Percentiles rank a stretch among this genome's conserved stretches.
These are phyloP conservation scores for Coilia nasus DNA, from an alignment of 2,797 vertebrate genomes.

Conservation along the genomic window DNA sequence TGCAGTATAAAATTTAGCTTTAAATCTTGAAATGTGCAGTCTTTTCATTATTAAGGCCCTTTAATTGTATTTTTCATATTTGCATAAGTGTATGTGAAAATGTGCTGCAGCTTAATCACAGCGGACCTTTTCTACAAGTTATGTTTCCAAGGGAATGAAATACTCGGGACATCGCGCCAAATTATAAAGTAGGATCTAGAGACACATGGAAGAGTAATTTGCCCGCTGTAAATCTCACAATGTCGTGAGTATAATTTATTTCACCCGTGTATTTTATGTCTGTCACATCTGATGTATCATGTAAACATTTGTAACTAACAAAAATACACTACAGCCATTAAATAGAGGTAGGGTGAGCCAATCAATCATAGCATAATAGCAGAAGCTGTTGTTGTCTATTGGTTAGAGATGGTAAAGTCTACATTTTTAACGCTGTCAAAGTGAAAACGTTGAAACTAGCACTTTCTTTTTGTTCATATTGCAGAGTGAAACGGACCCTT, in stretches of 20 bases:
- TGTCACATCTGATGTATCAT: neutral
- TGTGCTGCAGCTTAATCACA: neutral
- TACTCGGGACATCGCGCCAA: conserved; percentile 51
- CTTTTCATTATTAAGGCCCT: neutral
- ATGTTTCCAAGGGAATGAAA: conserved; percentile 41
- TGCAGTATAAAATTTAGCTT: neutral
- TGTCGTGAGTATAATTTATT: conserved; percentile 3
- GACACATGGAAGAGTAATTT: too few relatives aligned
- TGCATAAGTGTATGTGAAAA: neutral
- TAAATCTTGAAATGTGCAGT: neutral
- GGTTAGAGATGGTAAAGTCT: too few relatives aligned
- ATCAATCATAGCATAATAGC: neutral
- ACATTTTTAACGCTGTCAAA: neutral
- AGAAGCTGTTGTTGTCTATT: too few relatives aligned
- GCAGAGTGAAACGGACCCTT: conserved; percentile 78
- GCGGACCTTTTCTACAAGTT: neutral
- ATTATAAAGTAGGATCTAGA: conserved; percentile 39
- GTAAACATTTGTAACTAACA: neutral
- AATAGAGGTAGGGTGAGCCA: neutral
- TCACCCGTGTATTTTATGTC: neutral
- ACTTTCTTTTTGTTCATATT: conserved; percentile 54
- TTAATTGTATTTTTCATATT: neutral
- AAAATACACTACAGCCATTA: neutral
- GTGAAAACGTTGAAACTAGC: neutral
- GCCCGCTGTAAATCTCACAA: neutral